These are phyloP conservation scores for Scrobipalpa atriplicella DNA, from an alignment of 2,888 invertebrate genomes.

Conservation along the genomic window DNA sequence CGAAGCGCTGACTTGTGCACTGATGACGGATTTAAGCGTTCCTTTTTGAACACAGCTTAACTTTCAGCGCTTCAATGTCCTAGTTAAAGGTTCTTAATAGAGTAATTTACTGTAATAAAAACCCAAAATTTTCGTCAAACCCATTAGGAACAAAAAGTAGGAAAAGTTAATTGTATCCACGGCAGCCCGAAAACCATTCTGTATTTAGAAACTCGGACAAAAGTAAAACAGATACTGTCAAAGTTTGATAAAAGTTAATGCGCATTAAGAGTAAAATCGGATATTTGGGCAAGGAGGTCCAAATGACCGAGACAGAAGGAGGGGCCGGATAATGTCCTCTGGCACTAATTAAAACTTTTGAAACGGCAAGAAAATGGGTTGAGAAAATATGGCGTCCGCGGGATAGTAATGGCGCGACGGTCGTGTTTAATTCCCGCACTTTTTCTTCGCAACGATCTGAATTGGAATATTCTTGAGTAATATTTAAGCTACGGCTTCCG, in stretches of 20 bases:
- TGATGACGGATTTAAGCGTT: constrained; percentile 44
- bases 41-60: constrained; percentile 20
- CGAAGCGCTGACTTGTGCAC: constrained; percentile 57
- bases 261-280: constrained; percentile 58
- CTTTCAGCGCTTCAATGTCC: constrained; percentile 31
- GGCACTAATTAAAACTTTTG: constrained; percentile 81
- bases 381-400: constrained; percentile 73
- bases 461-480: constrained; percentile 47
- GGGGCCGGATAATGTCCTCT: constrained; percentile 77
- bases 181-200: not conserved
- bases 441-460: constrained; percentile 54
- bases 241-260: constrained; percentile 44
- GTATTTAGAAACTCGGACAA: constrained; percentile 7
- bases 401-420: constrained; percentile 73
- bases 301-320: constrained; percentile 56
- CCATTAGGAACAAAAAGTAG: constrained; percentile 8
- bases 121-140: not conserved
- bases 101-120: not conserved
- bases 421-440: constrained; percentile 68
- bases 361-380: constrained; percentile 75
- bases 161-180: constrained; percentile 9
- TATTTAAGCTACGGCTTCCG: not conserved
- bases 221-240: constrained; percentile 35
- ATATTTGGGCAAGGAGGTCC: constrained; percentile 60
- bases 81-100: constrained; percentile 45